Percentiles rank a stretch among this genome's conserved stretches.
Conservation (phyloP, 2,797 vertebrate species). For the Salarias fasciatus region DNA sequence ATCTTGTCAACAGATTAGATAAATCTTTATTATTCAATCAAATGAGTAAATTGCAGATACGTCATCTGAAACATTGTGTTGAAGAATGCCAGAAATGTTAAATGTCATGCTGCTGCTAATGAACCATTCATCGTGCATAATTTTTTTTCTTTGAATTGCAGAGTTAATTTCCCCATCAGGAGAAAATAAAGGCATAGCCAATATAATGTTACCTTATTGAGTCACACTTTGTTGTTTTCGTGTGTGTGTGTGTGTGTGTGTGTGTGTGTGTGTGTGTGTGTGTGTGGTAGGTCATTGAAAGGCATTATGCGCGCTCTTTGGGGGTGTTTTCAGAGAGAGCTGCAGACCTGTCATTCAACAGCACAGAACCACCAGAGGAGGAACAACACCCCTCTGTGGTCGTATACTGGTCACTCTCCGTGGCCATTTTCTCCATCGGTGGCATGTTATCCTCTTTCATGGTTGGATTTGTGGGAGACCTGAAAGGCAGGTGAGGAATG, state of each 20-base stretch:
- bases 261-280: not conserved
- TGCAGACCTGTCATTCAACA: conserved; percentile 32
- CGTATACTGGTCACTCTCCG: conserved; percentile 95
- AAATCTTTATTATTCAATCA: too few relatives aligned
- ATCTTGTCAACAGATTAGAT: too few relatives aligned
- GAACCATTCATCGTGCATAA: too few relatives aligned
- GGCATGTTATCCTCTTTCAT: conserved; percentile 95
- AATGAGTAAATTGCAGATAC: too few relatives aligned
- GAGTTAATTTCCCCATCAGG: too few relatives aligned
- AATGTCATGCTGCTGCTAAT: too few relatives aligned
- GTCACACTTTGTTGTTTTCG: not conserved
- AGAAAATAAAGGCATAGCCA: too few relatives aligned
- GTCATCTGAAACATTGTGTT: too few relatives aligned
- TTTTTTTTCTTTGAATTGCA: too few relatives aligned
- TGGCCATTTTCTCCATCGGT: conserved; percentile 91
- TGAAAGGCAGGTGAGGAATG: conserved; percentile 86
- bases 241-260: not conserved
- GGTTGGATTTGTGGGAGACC: conserved; percentile 91
- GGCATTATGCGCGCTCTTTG: conserved; percentile 84
- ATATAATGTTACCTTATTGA: too few relatives aligned
- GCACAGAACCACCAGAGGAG: conserved; percentile 19
- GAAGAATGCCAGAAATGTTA: too few relatives aligned
- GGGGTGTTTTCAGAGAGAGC: conserved; percentile 65
- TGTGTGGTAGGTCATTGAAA: conserved; percentile 86
- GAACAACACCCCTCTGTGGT: conserved; percentile 67